Evolutionary conservation across 2,888 invertebrate species (phyloP).

Genomic region (Acleris cristana): DNA sequence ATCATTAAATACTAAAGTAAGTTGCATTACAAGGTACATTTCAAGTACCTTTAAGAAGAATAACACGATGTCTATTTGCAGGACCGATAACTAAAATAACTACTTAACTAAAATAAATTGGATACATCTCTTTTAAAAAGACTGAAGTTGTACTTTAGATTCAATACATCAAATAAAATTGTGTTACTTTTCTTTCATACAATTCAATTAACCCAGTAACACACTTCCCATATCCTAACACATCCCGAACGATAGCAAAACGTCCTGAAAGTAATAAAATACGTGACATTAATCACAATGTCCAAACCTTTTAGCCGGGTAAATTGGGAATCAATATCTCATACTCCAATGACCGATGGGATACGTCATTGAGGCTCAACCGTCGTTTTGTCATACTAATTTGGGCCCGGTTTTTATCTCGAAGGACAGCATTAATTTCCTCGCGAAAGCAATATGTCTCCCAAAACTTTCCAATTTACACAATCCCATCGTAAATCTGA

Average conservation of each 20-base stretch:
- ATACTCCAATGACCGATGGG: slow-evolving; percentile 47
- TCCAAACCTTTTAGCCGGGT: slow-evolving; percentile 32
- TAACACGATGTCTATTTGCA: no score
- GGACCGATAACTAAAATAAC: no score
- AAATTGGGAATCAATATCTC: slow-evolving; percentile 46
- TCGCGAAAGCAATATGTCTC: slow-evolving; percentile 63
- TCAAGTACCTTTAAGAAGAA: no score
- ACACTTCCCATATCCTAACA: not conserved
- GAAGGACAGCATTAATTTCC: slow-evolving; percentile 53
- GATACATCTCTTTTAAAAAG: no score
- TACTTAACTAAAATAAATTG: no score
- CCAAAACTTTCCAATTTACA: slow-evolving; percentile 73
- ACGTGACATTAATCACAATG: slow-evolving; percentile 34
- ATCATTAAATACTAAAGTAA: no score
- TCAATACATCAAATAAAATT: no score
- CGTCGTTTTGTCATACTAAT: slow-evolving; percentile 40
- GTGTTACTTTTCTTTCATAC: not conserved
- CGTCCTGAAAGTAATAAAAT: slow-evolving; percentile 31
- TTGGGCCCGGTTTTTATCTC: slow-evolving; percentile 35
- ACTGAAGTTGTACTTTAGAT: no score
- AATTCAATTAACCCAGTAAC: slow-evolving; percentile 24
- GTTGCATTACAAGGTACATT: no score
- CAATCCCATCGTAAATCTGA: slow-evolving; percentile 71
- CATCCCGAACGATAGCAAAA: slow-evolving; percentile 21
- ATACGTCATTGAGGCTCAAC: slow-evolving; percentile 23